Evolutionary conservation across 2,888 invertebrate genomes (phyloP).

Genomic region (Urechis unicinctus): DNA sequence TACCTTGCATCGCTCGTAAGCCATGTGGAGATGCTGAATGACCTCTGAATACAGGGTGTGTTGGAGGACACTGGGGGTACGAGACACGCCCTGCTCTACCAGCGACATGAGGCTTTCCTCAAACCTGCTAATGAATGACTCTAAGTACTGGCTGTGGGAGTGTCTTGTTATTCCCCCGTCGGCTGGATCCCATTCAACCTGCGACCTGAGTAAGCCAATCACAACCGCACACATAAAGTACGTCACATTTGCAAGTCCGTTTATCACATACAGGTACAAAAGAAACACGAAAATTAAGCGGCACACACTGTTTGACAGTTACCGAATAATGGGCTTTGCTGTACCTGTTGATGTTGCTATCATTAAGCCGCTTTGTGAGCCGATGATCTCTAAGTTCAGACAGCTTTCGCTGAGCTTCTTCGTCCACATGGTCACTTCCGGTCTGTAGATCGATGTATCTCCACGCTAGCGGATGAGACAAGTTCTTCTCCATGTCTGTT

Average conservation of each 20-base stretch:
- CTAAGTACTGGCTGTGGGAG: slow-evolving; percentile 27
- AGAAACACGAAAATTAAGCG: no score
- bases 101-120: slow-evolving; percentile 23
- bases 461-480: slow-evolving; percentile 15
- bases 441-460: slow-evolving; percentile 28
- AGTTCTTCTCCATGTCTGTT: slow-evolving; percentile 11
- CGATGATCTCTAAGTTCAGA: slow-evolving; percentile 23
- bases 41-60: slow-evolving; percentile 28
- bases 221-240: background rate
- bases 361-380: slow-evolving; percentile 17
- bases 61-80: slow-evolving; percentile 13
- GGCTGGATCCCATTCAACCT: slow-evolving; percentile 25
- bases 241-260: no score
- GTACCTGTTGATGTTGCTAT: slow-evolving; percentile 20
- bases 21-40: slow-evolving; percentile 25
- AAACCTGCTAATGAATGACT: slow-evolving; percentile 24
- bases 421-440: slow-evolving; percentile 12
- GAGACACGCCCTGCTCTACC: slow-evolving; percentile 24
- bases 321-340: no score
- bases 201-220: slow-evolving; percentile 3
- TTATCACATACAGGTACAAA: no score
- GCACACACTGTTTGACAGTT: no score
- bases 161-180: slow-evolving; percentile 24
- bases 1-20: slow-evolving; percentile 17
- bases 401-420: slow-evolving; percentile 27